These are phyloP conservation scores for Bufotes viridis DNA, from an alignment of 2,797 vertebrate genomes.

Conservation along the genomic window DNA sequence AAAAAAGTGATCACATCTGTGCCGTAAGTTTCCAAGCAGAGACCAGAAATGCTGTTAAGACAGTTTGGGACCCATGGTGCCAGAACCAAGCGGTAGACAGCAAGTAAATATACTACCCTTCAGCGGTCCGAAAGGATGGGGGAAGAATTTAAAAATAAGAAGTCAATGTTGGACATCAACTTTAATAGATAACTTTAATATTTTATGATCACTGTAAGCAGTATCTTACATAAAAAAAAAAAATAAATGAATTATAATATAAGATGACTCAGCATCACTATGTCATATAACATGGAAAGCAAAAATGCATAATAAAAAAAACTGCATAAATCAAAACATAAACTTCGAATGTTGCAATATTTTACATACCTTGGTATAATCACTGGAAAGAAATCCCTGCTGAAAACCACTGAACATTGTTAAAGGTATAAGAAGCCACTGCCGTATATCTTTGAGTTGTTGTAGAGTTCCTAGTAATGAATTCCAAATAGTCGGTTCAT, in stretches of 20 bases:
- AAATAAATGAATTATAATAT: background rate
- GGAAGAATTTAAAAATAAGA: no score
- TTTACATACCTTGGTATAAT: conserved; percentile 88
- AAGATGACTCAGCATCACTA: background rate
- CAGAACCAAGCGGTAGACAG: no score
- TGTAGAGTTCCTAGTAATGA: conserved; percentile 86
- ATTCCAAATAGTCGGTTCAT: conserved; percentile 71
- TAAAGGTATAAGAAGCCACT: conserved; percentile 85
- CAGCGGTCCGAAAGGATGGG: no score
- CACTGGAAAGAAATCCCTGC: conserved; percentile 90
- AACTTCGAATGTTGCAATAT: background rate
- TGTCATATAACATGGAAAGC: background rate
- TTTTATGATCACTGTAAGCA: background rate
- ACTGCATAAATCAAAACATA: background rate
- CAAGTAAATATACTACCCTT: no score
- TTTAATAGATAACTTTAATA: no score
- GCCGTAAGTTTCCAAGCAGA: no score
- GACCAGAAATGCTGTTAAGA: no score
- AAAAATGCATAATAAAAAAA: background rate
- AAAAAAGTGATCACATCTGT: no score
- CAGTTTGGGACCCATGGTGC: no score
- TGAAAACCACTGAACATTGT: conserved; percentile 94
- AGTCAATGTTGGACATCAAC: no score
- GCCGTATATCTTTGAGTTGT: conserved; percentile 82
- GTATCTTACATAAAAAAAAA: background rate